These are phyloP conservation scores for Acipenser oxyrinchus DNA, from an alignment of 2,797 vertebrate genomes.

Conservation along the genomic window DNA sequence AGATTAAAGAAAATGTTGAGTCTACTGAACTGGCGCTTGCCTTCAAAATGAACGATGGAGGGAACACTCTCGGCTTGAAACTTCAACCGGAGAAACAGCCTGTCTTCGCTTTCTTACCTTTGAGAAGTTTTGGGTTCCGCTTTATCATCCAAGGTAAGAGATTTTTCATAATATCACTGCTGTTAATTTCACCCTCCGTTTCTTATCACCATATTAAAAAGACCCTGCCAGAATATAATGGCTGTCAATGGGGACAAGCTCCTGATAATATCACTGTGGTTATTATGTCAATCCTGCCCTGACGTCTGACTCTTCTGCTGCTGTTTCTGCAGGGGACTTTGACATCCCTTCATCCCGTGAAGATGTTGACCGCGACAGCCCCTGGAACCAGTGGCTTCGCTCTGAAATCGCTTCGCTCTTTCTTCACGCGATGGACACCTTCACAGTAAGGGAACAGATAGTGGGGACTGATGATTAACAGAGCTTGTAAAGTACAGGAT, in stretches of 20 bases:
- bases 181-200: too few relatives aligned
- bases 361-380: conserved; percentile 68
- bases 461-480: too few relatives aligned
- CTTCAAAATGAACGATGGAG: conserved; percentile 48
- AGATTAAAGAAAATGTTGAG: conserved; percentile 65
- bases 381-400: conserved; percentile 75
- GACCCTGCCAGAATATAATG: too few relatives aligned
- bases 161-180: too few relatives aligned
- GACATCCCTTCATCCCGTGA: conserved; percentile 73
- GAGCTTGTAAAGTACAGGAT: too few relatives aligned
- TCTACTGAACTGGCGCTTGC: conserved; percentile 64
- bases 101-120: conserved; percentile 66
- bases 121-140: conserved; percentile 68
- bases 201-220: too few relatives aligned
- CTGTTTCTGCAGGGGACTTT: conserved; percentile 55
- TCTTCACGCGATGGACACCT: conserved; percentile 61
- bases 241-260: too few relatives aligned
- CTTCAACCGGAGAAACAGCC: conserved; percentile 61
- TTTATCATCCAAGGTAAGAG: conserved; percentile 65
- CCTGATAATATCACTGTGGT: too few relatives aligned
- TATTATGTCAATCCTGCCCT: too few relatives aligned
- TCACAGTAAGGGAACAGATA: conserved; percentile 46
- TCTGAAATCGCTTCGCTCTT: conserved; percentile 66
- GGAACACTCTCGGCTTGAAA: conserved; percentile 21
- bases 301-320: background rate